Base-by-base conservation (phyloP, 2,888 invertebrate species). In the Patella caerulea region DNA sequence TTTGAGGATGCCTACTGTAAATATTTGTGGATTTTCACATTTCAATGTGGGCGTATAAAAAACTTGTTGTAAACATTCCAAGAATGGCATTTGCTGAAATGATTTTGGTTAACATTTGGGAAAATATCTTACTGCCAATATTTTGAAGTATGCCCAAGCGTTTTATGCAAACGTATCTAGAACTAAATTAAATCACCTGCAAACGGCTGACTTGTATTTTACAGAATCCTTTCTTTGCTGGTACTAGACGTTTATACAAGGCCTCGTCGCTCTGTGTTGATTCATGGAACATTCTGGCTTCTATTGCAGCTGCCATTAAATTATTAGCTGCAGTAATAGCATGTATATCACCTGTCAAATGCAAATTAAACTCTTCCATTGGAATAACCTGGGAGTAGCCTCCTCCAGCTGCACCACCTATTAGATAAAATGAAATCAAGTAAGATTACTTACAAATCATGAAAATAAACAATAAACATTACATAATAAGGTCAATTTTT, bases 331-430 rank as follows among this genome's bases (percentile, higher is more conserved):
- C 98, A 0, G 97, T 95, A n/a, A 99, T 96, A 0, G 99, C 99
- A 92, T 99, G 99, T 87, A 99, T 98, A 91, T 99, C 99, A 1
- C 98, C 93, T 0, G 99, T 99, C 84, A 99, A 93, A 92, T 99
- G 99, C 0, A 99, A 94, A 93, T 99, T 99, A 92, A 99, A 99
- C 88, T 99, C 99, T 92, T 99, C 99, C 99, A 99, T 99, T 0
- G 99, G 99, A 84, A 99, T 98, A 0, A 97, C 96, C 94, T 96
- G 94, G 0, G 99, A 96, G 91, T 98, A 99, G 3, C 99, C 99
- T 24, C 99, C 99, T 2, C 99, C 99, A 11, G 99, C 99, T 2
- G 99, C 99, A 52, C 99, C 99, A 74, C 98, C 95, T 94, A 74
- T n/a, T 17, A 71, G 34, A 5, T 19, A 72, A 5, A 53, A 34